A percentile compares a stretch with the other conserved stretches of the same genome.
phyloP scores from a whole-genome alignment of 2,113 vertebrate genomes.

The Barbus barbus region DNA sequence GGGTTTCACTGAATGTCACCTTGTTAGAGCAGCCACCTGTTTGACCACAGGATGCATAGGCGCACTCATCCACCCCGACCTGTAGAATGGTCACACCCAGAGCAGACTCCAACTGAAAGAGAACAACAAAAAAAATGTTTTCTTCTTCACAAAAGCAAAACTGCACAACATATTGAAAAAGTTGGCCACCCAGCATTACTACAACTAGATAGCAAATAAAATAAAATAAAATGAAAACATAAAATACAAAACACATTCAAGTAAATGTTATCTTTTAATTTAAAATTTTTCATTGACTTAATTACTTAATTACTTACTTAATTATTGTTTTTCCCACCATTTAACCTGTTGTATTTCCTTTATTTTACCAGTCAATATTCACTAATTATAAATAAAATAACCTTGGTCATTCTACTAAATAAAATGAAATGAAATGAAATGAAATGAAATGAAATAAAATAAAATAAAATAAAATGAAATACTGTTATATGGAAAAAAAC shows the following conservation, averaged over 20 bases:
- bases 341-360: neutral
- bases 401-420: neutral
- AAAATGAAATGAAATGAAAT: neutral
- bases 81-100: conserved; percentile 79
- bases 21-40: conserved; percentile 77
- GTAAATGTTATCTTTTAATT: neutral
- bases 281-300: no score
- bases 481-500: no score
- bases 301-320: no score
- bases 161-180: neutral
- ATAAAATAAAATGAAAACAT: neutral
- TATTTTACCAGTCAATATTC: neutral
- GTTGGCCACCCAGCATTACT: neutral
- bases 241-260: neutral
- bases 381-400: no score
- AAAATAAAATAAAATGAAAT: neutral
- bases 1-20: conserved; percentile 71
- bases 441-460: neutral
- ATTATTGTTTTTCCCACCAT: no score
- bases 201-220: neutral
- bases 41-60: conserved; percentile 73
- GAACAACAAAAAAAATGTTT: no score
- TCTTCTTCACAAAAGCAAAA: neutral
- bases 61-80: conserved; percentile 81
- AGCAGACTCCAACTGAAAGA: conserved; percentile 78